Evolutionary conservation across 2,113 vertebrate species (phyloP), one percentile per base, ranked within the genome.

Genomic region (Aythya baeri): DNA sequence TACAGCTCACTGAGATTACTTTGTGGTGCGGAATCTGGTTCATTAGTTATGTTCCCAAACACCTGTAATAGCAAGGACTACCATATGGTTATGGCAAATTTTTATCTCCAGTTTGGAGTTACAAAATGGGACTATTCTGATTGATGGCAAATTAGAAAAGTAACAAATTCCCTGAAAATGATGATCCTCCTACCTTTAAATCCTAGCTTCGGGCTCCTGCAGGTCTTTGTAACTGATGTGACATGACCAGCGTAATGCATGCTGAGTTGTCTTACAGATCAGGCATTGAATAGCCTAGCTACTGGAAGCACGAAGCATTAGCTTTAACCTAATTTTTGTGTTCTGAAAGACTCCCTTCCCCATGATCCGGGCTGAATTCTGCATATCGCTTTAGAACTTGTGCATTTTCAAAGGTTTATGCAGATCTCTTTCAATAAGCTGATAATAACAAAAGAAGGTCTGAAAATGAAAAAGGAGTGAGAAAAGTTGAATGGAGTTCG

Each of bases 401-500:
- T 32, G 36, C 3, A 1, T 76, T 93, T 94, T 79, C 87, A 66
- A 91, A 86, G 63, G 62, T 88, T 88, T 83, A 68, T 86, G 71
- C 65, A 94, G 63, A 61, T 71, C n/a, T 67, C 63, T 58, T 84
- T 93, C 72, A 80, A 34, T 78, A 62, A 94, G 25, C 27, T 91
- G 65, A 75, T 92, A 94, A 71, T 71, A 90, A 74, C 36, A 93
- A 92, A 89, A 76, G 58, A 80, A 86, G 27, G 61, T 43, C 71
- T 91, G 83, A 82, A 86, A 96, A 88, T 72, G 32, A 86, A 88
- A 82, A 87, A 73, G 27, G 41, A 50, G 79, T 50, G 73, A 81
- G 57, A 87, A 83, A 89, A 89, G 27, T 36, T 91, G 63, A 95
- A 86, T 88, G 73, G 58, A 89, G 84, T 88, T 92, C 76, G 86